These are phyloP conservation scores for Pegoplata infirma DNA, from an alignment of 2,888 invertebrate genomes.

Conservation along the genomic window DNA sequence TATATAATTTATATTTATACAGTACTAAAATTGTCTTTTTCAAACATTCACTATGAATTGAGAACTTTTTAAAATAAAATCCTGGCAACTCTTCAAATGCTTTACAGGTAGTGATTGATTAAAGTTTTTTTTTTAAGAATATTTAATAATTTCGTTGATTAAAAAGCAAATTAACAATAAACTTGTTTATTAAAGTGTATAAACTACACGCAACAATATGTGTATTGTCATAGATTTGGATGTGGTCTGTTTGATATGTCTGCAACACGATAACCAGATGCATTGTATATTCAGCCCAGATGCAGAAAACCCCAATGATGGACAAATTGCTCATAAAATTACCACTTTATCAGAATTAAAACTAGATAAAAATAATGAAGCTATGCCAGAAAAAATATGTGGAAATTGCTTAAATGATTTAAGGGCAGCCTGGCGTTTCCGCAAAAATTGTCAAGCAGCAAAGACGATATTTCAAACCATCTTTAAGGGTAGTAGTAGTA, in stretches of 20 bases:
- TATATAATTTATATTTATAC: not conserved
- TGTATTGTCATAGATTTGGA: constrained; percentile 71
- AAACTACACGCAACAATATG: constrained; percentile 39
- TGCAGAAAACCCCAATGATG: constrained; percentile 62
- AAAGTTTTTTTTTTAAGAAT: not conserved
- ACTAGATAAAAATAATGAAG: constrained; percentile 65
- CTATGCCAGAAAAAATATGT: constrained; percentile 76
- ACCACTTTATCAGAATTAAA: constrained; percentile 71
- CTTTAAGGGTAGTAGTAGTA: constrained; percentile 46
- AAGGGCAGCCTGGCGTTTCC: constrained; percentile 74
- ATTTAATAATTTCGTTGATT: not conserved
- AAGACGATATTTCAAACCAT: constrained; percentile 71
- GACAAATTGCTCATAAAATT: constrained; percentile 74
- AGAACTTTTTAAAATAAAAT: not conserved
- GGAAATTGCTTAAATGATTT: constrained; percentile 72
- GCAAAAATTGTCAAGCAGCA: constrained; percentile 74
- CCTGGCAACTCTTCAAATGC: not conserved
- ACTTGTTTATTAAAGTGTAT: not conserved
- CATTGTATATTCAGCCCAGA: constrained; percentile 72
- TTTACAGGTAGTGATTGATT: not conserved
- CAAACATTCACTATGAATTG: not conserved
- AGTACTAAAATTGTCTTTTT: not conserved
- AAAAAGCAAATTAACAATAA: not conserved
- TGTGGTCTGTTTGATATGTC: constrained; percentile 74
- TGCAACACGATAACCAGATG: constrained; percentile 71